Evolutionary conservation across 2,113 vertebrate genomes (phyloP), one percentile per base, ranked within the genome.

Genomic region (Mixornis gularis): DNA sequence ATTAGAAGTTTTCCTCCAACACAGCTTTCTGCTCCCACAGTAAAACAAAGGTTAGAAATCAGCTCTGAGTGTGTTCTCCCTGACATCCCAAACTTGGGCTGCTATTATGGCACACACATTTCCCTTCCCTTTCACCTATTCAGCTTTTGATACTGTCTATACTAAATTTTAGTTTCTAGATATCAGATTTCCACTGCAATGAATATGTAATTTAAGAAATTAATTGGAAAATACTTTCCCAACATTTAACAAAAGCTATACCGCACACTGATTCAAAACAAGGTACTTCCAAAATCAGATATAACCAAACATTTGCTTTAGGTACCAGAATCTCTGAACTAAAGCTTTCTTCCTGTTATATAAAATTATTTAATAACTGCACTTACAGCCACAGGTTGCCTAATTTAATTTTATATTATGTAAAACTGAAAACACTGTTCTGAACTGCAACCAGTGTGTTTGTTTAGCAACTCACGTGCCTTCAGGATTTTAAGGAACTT

Each of bases 301-400:
- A 25, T 5, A 72, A 65, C 34, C 43, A 56, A 68, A 27, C 3
- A 17, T 19, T 70, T 0, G 0, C 34, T 70, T 72, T 27, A 62
- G 51, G 43, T 18, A 53, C 12, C 38, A 77, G 14, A 64, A 41
- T 26, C 64, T 83, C 1, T 0, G 32, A 79, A 76, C 9, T 5
- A 63, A 92, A 56, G 21, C 34, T 34, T 74, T 60, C 56, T 44
- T 72, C 22, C 43, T 49, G 43, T 52, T 22, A 70, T 7, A 59
- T 7, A 60, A 30, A 68, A 56, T n/a, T 27, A 63, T 27, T 71
- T 44, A 32, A 51, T 26, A 79, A 38, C 15, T 44, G 14, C 36
- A 73, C 10, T 53, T 72, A 79, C 6, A 77, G 76, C 20, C 60
- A 73, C 4, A 55, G 46, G 32, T 62, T 73, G 25, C 24, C 12